phyloP scores from a whole-genome alignment of 64 coral and sea anemone genomes.

The Trachythela sp. region DNA sequence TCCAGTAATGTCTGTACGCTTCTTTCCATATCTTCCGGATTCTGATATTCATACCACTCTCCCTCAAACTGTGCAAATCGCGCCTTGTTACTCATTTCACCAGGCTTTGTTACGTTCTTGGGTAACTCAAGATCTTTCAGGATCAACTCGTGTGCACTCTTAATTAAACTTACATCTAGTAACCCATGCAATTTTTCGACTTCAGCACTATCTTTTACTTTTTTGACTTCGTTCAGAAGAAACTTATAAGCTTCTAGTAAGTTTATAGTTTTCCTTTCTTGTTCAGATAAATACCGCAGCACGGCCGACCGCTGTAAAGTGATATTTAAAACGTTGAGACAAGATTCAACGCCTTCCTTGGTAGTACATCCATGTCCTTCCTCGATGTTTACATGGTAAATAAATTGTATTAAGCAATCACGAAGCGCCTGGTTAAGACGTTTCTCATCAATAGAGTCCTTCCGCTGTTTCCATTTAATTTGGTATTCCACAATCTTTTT shows the following conservation, averaged over 20 bases:
- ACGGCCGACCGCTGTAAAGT: no score
- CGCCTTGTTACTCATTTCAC: constrained; percentile 29
- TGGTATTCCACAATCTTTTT: constrained; percentile 26
- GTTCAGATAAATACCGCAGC: neutral
- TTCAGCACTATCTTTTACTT: neutral
- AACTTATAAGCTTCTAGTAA: constrained; percentile 44
- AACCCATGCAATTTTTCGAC: constrained; percentile 1
- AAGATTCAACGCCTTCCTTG: neutral
- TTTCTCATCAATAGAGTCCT: neutral
- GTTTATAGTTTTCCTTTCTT: constrained; percentile 75
- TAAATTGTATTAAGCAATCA: constrained; percentile 26
- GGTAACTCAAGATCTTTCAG: constrained; percentile 26
- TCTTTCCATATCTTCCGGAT: constrained; percentile 53
- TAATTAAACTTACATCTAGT: constrained; percentile 28
- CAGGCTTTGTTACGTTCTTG: constrained; percentile 18
- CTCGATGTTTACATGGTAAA: constrained; percentile 56
- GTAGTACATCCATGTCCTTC: constrained; percentile 61
- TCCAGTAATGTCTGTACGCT: constrained; percentile 49
- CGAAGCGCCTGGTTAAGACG: neutral
- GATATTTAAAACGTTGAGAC: neutral
- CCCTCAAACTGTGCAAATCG: constrained; percentile 7
- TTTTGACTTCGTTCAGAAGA: neutral
- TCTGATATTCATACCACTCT: constrained; percentile 47
- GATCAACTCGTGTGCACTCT: constrained; percentile 31
- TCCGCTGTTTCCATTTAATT: neutral